A percentile compares a stretch with the other conserved stretches of the same genome.
These are phyloP conservation scores for Ophthalmolycus amberensis DNA, from an alignment of 2,113 vertebrate genomes.

Conservation along the genomic window DNA sequence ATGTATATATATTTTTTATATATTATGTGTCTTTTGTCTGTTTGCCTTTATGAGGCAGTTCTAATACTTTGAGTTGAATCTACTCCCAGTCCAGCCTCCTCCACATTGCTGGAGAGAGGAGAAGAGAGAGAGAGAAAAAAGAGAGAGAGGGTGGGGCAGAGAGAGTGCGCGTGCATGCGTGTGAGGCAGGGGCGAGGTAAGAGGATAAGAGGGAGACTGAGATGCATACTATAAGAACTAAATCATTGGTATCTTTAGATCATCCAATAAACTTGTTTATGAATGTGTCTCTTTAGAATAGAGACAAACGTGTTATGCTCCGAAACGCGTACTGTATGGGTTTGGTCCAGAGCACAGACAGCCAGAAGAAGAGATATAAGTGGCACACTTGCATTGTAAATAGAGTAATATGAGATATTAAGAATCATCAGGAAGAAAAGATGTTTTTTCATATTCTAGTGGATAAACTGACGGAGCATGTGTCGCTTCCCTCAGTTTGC, in stretches of 20 bases:
- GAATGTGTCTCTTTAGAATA: slow-evolving; percentile 2
- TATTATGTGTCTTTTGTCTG: neutral
- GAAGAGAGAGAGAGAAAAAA: slow-evolving; percentile 14
- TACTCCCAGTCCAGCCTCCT: slow-evolving; percentile 47
- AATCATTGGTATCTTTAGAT: slow-evolving; percentile 15
- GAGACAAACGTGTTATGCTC: neutral
- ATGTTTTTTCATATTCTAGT: neutral
- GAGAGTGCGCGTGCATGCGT: no score
- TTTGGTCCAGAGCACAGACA: neutral
- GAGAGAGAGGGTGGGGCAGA: slow-evolving; percentile 50
- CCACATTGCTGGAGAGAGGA: slow-evolving; percentile 32
- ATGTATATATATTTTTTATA: neutral
- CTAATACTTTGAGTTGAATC: slow-evolving; percentile 12
- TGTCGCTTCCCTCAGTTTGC: neutral
- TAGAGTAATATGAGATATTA: neutral
- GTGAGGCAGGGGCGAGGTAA: no score
- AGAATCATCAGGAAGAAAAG: neutral
- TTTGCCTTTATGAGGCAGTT: slow-evolving; percentile 8
- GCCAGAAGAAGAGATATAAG: neutral
- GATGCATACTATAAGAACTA: neutral
- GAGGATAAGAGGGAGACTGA: neutral
- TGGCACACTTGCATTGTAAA: neutral
- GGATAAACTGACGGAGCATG: neutral
- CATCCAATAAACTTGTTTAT: slow-evolving; percentile 3
- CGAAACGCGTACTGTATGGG: neutral